Evolutionary conservation across 2,888 invertebrate species (phyloP), one percentile per base, ranked within the genome.

Genomic region (Chloromyia formosa): DNA sequence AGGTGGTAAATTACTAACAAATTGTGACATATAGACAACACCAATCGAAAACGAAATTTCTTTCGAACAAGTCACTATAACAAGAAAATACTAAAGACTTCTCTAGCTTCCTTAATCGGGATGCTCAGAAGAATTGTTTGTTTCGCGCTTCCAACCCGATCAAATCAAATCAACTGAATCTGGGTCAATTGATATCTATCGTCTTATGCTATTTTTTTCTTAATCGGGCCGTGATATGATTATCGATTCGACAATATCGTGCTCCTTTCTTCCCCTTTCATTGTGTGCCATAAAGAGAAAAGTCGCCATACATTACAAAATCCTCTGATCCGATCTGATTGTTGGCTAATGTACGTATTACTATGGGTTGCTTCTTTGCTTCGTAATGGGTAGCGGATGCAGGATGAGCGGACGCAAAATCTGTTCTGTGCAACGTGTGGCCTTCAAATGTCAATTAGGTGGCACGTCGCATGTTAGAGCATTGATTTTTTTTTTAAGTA

Each of bases 81-180:
- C 3, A 35, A 35, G 27, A 35, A 35, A 35, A 35, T 35, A 7
- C 7, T 7, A 35, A 35, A 35, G 3, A 35, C 27, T 35, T 35
- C 27, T 35, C 27, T 35, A 35, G 27, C 27, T 35, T 35, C 27
- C 27, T 35, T 35, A 35, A 35, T 35, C n/a, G 7, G 27, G 27
- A 35, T 35, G 27, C 7, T 35, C 27, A 35, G 27, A 35, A 35
- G 27, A 35, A 7, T 35, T 35, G 27, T 35, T 7, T 35, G 27
- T 35, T 2, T 35, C 27, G 27, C 27, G 27, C 27, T 35, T 35
- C 7, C 3, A 35, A 35, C 2, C 27, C 40, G 66, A 71, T 20
- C 73, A 73, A 74, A 62, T 75, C 77, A 54, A 45, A 64, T 69
- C 61, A 69, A 75, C 75, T 75, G 75, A 75, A 69, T 69, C 23